phyloP scores from a whole-genome alignment of 2,797 vertebrate species.

The Otolemur crassicaudatus region DNA sequence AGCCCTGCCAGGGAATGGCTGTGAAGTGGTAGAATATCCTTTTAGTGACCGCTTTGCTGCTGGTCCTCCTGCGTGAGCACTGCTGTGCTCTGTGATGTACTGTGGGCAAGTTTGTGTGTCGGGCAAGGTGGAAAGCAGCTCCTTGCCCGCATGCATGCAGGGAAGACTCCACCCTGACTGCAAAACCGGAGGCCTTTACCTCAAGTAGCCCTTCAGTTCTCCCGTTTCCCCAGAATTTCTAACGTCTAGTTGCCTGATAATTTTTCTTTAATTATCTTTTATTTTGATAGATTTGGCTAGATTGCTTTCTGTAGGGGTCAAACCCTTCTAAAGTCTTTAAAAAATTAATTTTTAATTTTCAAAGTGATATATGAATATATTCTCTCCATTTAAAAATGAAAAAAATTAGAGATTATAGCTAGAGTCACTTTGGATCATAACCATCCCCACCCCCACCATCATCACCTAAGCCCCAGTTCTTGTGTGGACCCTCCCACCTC shows the following conservation, averaged over 20 bases:
- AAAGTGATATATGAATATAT: not conserved
- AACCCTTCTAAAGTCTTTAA: constrained; percentile 28
- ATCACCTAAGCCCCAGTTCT: not conserved
- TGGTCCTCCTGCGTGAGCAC: not conserved
- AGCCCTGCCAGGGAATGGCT: not conserved
- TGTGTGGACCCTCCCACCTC: accelerated
- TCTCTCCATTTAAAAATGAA: not conserved
- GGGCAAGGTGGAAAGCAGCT: too few species aligned
- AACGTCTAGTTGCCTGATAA: not conserved
- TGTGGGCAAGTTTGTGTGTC: accelerated
- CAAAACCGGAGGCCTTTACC: not conserved
- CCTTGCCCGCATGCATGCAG: accelerated
- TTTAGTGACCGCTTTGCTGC: not conserved
- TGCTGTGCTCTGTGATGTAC: not conserved
- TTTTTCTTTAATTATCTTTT: constrained; percentile 7
- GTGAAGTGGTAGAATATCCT: not conserved
- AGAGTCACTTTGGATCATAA: not conserved
- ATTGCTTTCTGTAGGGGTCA: not conserved
- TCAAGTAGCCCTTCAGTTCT: not conserved
- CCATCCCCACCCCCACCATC: too few species aligned
- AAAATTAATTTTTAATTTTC: constrained; percentile 46
- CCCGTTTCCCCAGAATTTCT: not conserved
- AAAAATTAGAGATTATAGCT: not conserved
- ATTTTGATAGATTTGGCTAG: constrained; percentile 19
- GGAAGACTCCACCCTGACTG: accelerated